These are phyloP conservation scores for Eremobia ochroleuca DNA, from an alignment of 2,888 invertebrate genomes.

Conservation along the genomic window DNA sequence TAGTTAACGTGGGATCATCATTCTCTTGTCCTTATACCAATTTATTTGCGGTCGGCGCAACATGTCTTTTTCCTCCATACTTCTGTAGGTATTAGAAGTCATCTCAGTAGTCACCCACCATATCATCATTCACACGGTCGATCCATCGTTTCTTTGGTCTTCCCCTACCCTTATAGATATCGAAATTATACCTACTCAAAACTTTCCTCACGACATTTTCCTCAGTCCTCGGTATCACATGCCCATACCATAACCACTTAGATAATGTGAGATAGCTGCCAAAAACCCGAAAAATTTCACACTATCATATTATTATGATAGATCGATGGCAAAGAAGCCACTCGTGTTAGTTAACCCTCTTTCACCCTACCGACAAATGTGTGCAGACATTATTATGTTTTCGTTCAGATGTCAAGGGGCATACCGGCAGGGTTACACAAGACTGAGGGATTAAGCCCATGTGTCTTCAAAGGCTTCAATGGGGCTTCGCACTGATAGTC, in stretches of 20 bases:
- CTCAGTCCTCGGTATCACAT: neutral
- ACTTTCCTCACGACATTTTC: neutral
- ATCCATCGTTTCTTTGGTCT: neutral
- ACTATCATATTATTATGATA: slow-evolving; percentile 7
- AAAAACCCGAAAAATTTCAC: neutral
- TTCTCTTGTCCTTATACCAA: neutral
- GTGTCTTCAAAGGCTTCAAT: slow-evolving; percentile 67
- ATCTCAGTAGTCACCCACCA: too few species aligned
- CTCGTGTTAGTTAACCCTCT: slow-evolving; percentile 15
- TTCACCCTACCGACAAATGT: slow-evolving; percentile 12
- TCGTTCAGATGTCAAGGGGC: slow-evolving; percentile 59
- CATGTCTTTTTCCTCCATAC: neutral
- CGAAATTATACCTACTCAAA: neutral
- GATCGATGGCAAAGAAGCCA: slow-evolving; percentile 35
- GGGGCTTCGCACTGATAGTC: slow-evolving; percentile 69
- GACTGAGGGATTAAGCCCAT: slow-evolving; percentile 69
- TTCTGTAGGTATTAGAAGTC: too few species aligned
- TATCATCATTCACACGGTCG: too few species aligned
- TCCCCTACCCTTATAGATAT: neutral
- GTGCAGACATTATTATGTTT: slow-evolving; percentile 54
- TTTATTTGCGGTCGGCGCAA: neutral
- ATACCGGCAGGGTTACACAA: slow-evolving; percentile 62
- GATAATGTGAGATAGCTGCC: neutral
- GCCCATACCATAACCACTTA: neutral
- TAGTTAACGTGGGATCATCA: neutral